Percentiles rank a stretch among this genome's conserved stretches.
Evolutionary conservation across 1,140 invertebrate species (phyloP).

Genomic region (Nebria ingens): DNA sequence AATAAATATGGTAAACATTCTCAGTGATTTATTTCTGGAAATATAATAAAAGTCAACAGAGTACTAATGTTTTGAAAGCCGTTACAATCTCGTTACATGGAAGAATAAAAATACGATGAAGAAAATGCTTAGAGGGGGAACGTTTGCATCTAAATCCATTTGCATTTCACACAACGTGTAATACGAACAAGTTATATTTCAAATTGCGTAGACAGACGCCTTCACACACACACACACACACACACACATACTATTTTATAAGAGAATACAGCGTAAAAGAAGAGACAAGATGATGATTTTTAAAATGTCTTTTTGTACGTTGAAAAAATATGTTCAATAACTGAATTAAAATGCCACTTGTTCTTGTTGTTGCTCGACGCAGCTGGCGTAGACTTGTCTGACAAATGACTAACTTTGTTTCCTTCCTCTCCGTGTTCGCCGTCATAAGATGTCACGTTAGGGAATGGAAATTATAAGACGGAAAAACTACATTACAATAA

Average conservation of each 20-base stretch:
- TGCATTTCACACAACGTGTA: not conserved
- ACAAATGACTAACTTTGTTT: conserved; percentile 11
- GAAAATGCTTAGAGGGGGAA: too few relatives aligned
- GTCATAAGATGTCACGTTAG: not conserved
- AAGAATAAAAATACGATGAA: too few relatives aligned
- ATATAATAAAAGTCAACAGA: too few relatives aligned
- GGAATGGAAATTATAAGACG: not conserved
- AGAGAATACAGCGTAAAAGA: not conserved
- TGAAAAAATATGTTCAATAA: conserved; percentile 12
- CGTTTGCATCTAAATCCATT: too few relatives aligned
- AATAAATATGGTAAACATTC: too few relatives aligned
- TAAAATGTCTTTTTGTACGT: conserved; percentile 10
- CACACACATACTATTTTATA: too few relatives aligned
- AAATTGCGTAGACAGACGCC: not conserved
- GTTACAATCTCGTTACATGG: too few relatives aligned
- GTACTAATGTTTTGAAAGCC: too few relatives aligned
- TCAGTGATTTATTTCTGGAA: too few relatives aligned
- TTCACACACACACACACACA: not conserved
- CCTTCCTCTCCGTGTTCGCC: not conserved
- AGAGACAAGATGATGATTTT: conserved; percentile 11
- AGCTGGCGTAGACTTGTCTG: not conserved
- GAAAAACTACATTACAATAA: conserved; percentile 3
- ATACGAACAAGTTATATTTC: not conserved
- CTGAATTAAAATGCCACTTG: conserved; percentile 12
- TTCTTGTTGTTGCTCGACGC: not conserved